phyloP scores from a whole-genome alignment of 1,140 invertebrate genomes.

The Pseudomyrmex gracilis region DNA sequence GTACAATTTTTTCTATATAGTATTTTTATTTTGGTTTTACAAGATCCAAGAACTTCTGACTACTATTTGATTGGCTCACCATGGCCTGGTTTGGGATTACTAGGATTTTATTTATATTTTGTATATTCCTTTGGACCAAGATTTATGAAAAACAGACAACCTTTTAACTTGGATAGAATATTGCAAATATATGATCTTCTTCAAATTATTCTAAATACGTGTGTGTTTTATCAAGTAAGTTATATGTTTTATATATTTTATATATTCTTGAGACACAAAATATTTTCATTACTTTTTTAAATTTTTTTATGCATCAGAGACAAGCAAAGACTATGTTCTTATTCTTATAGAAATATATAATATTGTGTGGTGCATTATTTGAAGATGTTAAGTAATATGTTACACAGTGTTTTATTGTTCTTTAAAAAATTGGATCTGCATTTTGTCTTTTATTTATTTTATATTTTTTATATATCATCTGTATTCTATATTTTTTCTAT shows the following conservation, averaged over 20 bases:
- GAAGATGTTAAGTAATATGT: no score
- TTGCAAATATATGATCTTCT: conserved; percentile 92
- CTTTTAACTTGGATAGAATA: conserved; percentile 90
- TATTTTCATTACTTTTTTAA: not conserved
- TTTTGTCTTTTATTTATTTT: no score
- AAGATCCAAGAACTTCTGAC: conserved; percentile 88
- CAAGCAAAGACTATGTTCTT: no score
- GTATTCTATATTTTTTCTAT: conserved; percentile 1
- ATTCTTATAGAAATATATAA: no score
- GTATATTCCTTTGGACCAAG: conserved; percentile 88
- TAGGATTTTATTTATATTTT: conserved; percentile 89
- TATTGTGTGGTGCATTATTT: not conserved
- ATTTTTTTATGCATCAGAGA: no score
- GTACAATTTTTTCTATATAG: conserved; percentile 14
- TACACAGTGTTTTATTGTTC: no score
- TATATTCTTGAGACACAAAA: not conserved
- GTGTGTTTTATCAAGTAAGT: conserved; percentile 88
- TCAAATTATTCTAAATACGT: conserved; percentile 89
- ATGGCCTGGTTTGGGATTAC: conserved; percentile 86
- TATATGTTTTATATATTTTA: conserved; percentile 21
- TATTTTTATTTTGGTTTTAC: conserved; percentile 1
- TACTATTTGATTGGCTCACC: conserved; percentile 88
- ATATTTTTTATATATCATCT: not conserved
- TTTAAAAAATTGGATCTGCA: not conserved
- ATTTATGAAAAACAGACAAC: conserved; percentile 90